phyloP scores from a whole-genome alignment of 2,888 invertebrate genomes.

The Xestobium rufovillosum region DNA sequence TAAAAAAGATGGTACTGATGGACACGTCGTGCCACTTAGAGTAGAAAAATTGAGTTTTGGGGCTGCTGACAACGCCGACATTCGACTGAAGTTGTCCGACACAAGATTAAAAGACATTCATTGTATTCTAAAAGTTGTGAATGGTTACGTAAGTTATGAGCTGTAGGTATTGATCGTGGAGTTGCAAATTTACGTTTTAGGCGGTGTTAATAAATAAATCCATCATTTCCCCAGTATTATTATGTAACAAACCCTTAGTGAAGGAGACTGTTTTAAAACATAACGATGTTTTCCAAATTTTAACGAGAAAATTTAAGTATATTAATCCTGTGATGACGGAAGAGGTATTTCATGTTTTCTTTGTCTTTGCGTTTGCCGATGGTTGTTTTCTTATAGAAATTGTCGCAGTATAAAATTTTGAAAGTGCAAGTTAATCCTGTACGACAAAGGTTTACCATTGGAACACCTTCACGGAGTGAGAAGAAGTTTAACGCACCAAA shows the following conservation, averaged over 20 bases:
- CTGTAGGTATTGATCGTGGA: background rate
- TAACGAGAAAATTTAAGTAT: slow-evolving; percentile 24
- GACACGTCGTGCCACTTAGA: no score
- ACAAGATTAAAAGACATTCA: slow-evolving; percentile 18
- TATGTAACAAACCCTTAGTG: slow-evolving; percentile 41
- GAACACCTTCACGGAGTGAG: no score
- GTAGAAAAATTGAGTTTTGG: slow-evolving; percentile 25
- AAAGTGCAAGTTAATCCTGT: no score
- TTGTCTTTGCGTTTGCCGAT: no score
- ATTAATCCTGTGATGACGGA: slow-evolving; percentile 16
- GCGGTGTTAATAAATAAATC: slow-evolving; percentile 45
- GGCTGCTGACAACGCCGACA: slow-evolving; percentile 20
- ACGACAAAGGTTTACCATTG: no score
- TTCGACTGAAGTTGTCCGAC: slow-evolving; percentile 23
- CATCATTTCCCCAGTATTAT: slow-evolving; percentile 37
- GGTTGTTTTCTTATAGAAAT: no score
- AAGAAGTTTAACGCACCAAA: no score
- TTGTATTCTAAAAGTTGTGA: slow-evolving; percentile 21
- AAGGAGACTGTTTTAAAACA: slow-evolving; percentile 41
- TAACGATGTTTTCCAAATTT: slow-evolving; percentile 40
- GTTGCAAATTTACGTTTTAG: slow-evolving; percentile 30
- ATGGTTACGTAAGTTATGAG: slow-evolving; percentile 25
- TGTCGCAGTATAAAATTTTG: no score
- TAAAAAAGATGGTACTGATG: no score
- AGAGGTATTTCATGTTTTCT: slow-evolving; percentile 11